phyloP scores from a whole-genome alignment of 1,140 invertebrate species.

The Drosophila nebulosa region DNA sequence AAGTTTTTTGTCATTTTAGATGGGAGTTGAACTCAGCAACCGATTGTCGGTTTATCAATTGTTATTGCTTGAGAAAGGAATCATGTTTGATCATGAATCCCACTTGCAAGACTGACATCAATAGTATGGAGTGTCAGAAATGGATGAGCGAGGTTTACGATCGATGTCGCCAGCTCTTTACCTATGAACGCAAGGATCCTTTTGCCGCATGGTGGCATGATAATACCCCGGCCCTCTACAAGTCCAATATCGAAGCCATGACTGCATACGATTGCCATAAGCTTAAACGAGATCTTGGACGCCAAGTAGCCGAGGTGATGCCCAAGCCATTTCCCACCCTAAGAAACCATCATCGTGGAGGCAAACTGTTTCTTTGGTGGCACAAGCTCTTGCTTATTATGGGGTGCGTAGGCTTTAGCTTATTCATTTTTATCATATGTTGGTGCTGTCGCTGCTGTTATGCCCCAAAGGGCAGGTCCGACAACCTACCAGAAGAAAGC shows the following conservation, averaged over 20 bases:
- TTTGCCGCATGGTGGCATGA: slow-evolving; percentile 34
- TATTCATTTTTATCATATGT: neutral
- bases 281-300: slow-evolving; percentile 33
- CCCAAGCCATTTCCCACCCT: neutral
- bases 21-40: neutral
- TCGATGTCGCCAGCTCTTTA: slow-evolving; percentile 32
- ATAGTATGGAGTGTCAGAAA: slow-evolving; percentile 33
- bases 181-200: neutral
- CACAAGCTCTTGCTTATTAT: slow-evolving; percentile 1
- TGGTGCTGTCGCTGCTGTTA: neutral
- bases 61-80: neutral
- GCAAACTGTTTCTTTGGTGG: neutral
- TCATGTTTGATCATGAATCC: slow-evolving; percentile 46
- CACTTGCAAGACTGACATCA: slow-evolving; percentile 36
- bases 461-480: accelerated
- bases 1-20: too few relatives aligned
- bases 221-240: slow-evolving; percentile 26
- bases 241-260: slow-evolving; percentile 36
- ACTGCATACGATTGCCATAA: slow-evolving; percentile 46
- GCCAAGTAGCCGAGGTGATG: neutral
- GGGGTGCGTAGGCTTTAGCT: neutral
- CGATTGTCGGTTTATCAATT: neutral
- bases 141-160: slow-evolving; percentile 49
- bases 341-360: neutral
- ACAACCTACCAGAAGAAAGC: neutral